Base-by-base conservation (phyloP, 2,888 invertebrate genomes). In the Aethes cnicana region DNA sequence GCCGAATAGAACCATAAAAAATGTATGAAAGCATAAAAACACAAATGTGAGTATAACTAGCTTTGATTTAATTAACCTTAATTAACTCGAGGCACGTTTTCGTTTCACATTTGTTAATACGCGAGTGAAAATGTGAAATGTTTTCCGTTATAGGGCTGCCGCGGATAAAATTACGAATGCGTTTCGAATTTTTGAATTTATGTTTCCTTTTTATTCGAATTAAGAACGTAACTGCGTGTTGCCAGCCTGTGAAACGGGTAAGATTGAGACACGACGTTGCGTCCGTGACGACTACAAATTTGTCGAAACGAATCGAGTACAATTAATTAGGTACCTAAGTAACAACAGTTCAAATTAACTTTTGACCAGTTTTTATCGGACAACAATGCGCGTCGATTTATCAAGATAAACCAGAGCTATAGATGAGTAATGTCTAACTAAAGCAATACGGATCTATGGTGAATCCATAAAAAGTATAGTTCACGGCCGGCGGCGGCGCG, bases 381-480 rank as follows among this genome's bases (percentile, higher is more conserved):
- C 52, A 58, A 56, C 56, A 58, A 58, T 54, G 53, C 20, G 37
- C 30, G 44, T 32, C 68, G 66, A 68, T 71, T 66, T 61, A 59
- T 55, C 56, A 59, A 63, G 70, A 69, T 73, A 66, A 73, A 65
- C 63, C 65, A 77, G 75, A 72, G 58, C 66, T 59, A 54, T 63
- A 58, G 67, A 72, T 72, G 72, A 77, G 74, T 77, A 73, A 73
- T 62, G 70, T 72, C 56, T 61, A 61, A 66, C 56, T 61, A 61
- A 66, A 67, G 68, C 72, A 81, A 77, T 70, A 81, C 81, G 82
- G 80, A 85, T 81, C 76, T 81, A 67, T 66, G 63, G 61, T 68
- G 73, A 68, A 72, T 71, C 69, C 64, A 77, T 75, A 81, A 84
- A 86, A 82, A 79, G 68, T 77, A 81, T 81, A 84, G 84, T 84